Conservation (phyloP, 2,888 invertebrate species). For the Caenorhabditis japonica region DNA sequence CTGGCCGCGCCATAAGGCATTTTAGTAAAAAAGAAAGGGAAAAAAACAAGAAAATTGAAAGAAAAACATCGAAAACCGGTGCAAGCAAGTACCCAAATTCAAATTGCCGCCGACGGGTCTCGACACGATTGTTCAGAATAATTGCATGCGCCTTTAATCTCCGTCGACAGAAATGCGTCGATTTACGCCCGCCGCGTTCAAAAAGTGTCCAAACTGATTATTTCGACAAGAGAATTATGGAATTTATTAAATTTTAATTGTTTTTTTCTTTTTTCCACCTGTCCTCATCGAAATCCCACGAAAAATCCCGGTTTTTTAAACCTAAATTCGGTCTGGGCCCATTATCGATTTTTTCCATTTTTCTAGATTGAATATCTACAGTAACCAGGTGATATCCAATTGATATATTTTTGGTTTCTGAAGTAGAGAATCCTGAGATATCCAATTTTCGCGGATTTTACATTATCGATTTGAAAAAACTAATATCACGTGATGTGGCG, state of each 20-base stretch:
- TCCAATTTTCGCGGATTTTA: too few relatives aligned
- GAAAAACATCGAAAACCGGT: neutral
- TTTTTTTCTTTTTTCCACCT: conserved; percentile 14
- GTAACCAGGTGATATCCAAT: neutral
- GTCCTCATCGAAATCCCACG: neutral
- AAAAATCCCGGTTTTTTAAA: conserved; percentile 8
- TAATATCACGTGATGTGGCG: conserved; percentile 14
- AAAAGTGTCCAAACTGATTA: conserved; percentile 40
- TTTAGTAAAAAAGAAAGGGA: neutral
- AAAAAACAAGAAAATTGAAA: neutral
- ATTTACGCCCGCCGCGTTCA: conserved; percentile 51
- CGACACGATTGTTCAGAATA: conserved; percentile 17
- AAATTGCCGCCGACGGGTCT: conserved; percentile 46
- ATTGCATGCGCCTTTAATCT: conserved; percentile 39
- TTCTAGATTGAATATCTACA: neutral
- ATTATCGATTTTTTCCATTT: conserved; percentile 31
- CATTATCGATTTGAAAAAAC: too few relatives aligned
- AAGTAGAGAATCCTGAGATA: too few relatives aligned
- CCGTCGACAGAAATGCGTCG: conserved; percentile 29
- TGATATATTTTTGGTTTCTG: too few relatives aligned
- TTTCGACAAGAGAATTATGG: conserved; percentile 7
- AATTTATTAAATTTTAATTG: neutral
- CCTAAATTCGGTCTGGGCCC: neutral
- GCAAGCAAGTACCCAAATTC: conserved; percentile 9
- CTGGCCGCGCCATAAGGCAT: too few relatives aligned